Percentiles rank a stretch among this genome's conserved stretches.
Conservation (phyloP, 2,113 vertebrate species). For the Pelecanoides urinatrix region DNA sequence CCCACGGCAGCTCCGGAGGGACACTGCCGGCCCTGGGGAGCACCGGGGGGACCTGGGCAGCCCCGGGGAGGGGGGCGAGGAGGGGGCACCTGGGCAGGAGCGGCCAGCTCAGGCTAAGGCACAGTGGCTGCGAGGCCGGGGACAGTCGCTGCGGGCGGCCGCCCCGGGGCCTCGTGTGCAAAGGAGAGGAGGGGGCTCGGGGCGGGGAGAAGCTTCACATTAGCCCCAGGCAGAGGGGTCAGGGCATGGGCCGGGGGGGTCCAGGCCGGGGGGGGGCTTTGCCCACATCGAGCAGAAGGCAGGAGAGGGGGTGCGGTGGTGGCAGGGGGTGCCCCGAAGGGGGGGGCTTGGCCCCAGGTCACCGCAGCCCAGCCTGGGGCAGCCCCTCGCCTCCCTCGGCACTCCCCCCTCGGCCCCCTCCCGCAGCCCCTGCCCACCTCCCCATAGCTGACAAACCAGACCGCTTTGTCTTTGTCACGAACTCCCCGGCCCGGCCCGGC, state of each 20-base stretch:
- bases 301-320: not conserved
- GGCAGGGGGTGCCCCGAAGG: not conserved
- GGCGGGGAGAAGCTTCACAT: conserved; percentile 51
- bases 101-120: conserved; percentile 34
- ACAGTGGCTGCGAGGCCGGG: conserved; percentile 40
- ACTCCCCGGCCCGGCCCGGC: not conserved
- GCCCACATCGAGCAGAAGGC: not conserved
- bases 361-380: not conserved
- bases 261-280: not conserved
- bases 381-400: not conserved
- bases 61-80: not conserved
- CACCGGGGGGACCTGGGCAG: not conserved
- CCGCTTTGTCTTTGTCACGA: conserved; percentile 33
- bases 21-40: not conserved
- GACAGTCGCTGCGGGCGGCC: not conserved
- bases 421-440: not conserved
- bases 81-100: not conserved
- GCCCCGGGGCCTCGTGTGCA: conserved; percentile 28
- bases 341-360: not conserved
- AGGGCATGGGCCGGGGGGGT: not conserved
- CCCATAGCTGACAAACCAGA: conserved; percentile 26
- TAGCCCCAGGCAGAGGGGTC: conserved; percentile 31
- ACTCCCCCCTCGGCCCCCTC: not conserved
- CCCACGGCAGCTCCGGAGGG: not conserved
- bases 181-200: conserved; percentile 3